Evolutionary conservation across 2,888 invertebrate species (phyloP).

Genomic region (Apamea crenata): DNA sequence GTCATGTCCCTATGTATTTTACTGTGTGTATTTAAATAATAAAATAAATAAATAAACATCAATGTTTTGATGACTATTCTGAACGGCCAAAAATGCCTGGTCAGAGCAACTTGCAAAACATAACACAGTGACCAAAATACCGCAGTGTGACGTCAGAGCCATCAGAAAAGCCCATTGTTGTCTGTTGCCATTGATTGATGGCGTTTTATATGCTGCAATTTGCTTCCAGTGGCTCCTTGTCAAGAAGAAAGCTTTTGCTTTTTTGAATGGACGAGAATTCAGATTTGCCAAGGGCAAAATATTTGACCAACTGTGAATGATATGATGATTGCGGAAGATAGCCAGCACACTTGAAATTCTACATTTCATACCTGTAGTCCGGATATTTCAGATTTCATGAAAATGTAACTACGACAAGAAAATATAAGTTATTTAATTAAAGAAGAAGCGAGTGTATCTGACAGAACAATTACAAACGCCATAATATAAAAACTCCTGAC

Average conservation of each 20-base stretch:
- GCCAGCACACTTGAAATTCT: neutral
- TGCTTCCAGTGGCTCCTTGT: conserved; percentile 48
- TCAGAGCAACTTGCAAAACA: conserved; percentile 37
- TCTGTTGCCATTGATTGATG: conserved; percentile 62
- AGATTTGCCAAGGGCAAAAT: neutral
- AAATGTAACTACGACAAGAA: neutral
- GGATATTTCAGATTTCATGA: neutral
- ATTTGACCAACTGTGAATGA: neutral
- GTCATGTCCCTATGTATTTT: too few species aligned
- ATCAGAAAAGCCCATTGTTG: conserved; percentile 76
- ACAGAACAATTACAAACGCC: conserved; percentile 31
- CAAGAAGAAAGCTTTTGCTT: neutral
- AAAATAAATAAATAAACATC: too few species aligned
- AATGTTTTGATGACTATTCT: conserved; percentile 32
- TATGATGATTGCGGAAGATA: neutral
- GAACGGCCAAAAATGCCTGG: conserved; percentile 19
- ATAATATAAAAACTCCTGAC: conserved; percentile 17
- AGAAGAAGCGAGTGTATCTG: conserved; percentile 15
- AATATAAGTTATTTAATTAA: conserved; percentile 10
- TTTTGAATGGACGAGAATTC: neutral
- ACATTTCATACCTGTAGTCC: neutral
- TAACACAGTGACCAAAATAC: conserved; percentile 66
- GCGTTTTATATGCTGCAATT: conserved; percentile 53
- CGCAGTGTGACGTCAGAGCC: conserved; percentile 79
- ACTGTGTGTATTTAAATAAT: too few species aligned